Base-by-base conservation (phyloP, 2,113 vertebrate genomes). In the Pterocles gutturalis region DNA sequence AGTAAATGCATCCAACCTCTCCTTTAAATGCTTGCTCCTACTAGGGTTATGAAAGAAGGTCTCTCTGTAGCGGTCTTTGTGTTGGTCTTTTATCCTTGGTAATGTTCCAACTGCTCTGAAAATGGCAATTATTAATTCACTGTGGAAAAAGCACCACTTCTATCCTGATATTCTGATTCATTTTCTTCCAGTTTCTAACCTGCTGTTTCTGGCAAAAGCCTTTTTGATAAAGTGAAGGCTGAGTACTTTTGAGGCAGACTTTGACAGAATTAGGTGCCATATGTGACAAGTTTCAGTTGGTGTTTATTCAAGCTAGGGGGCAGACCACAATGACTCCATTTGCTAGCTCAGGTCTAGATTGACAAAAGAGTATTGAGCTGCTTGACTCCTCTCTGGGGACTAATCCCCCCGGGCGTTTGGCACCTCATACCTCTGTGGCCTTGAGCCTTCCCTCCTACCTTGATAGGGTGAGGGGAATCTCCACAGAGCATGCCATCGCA, bases 201-300 rank as follows among this genome's bases (percentile, higher is more conserved):
- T 92, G 96, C 90, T 95, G 90, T 87, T 97, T 90, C 94, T 93
- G 94, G 95, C 90, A 96, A 93, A 95, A 94, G 82, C 69, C 24
- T 97, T 94, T 90, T 95, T 94, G 95, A 97, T 96, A 95, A 95
- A 96, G 86, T 96, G 95, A 91, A 81, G 73, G 64, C 83, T 95
- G 90, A 93, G 72, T 78, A 75, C 43, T 51, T 88, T 75, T 65
- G 73, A 89, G 90, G 45, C 88, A 78, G 64, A 43, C 72, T 80
- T 90, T 94, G 78, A 94, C 90, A 85, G 95, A 97, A 95, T 95
- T 78, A 97, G 92, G 95, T 97, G 91, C 67, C 54, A 61, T 69
- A 70, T 87, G 62, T 91, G 89, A 91, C 90, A 87, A 92, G 80
- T 93, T 94, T 95, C 80, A 91, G 80, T 54, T 72, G 76, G 58